Evolutionary conservation across 1,140 invertebrate species (phyloP), one percentile per base, ranked within the genome.

Genomic region (Dufourea novaeangliae): DNA sequence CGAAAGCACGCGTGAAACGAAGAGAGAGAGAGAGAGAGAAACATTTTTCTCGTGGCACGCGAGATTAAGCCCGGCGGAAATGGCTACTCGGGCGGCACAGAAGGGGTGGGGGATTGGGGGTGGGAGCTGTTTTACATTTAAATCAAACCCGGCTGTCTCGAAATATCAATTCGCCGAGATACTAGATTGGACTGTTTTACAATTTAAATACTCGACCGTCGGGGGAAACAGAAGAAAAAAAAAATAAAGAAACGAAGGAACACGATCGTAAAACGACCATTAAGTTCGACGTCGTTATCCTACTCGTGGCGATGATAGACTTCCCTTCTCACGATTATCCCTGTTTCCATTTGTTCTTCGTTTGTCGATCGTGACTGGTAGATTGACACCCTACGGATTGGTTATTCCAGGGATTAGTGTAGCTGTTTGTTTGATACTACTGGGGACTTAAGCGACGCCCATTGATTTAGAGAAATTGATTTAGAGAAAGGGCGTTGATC

Each of bases 101-200:
- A 20, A 22, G 32, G 34, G 34, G 11, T 12, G 39, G 25, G 44
- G 10, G 0, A 46, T 7, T 5, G 0, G 46, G 14, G 17, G 25
- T 2, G 52, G 25, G 27, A 37, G 17, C 59, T 73, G 70, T 39
- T 73, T 73, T 73, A 63, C 70, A 73, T 73, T 73, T 73, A 73
- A 64, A 73, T 73, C 70, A 73, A 63, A 73, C 59, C n/a, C 41
- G 12, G 59, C 22, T 52, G 70, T 37, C 70, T 39, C 32, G 44
- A 52, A 64, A 73, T n/a, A n/a, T 73, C 70, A 73, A 73, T 73
- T 73, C 59, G 27, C 50, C 54, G 54, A 32, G 54, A 20, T 32
- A 57, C 27, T n/a, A 41, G 37, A 46, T 29, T 22, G 22, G 17
- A 25, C 54, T 37, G 70, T 64, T 73, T 73, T 73, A 63, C 70